Evolutionary conservation across 2,797 vertebrate species (phyloP), one percentile per base, ranked within the genome.

Genomic region (Lepilemur septentrionalis): DNA sequence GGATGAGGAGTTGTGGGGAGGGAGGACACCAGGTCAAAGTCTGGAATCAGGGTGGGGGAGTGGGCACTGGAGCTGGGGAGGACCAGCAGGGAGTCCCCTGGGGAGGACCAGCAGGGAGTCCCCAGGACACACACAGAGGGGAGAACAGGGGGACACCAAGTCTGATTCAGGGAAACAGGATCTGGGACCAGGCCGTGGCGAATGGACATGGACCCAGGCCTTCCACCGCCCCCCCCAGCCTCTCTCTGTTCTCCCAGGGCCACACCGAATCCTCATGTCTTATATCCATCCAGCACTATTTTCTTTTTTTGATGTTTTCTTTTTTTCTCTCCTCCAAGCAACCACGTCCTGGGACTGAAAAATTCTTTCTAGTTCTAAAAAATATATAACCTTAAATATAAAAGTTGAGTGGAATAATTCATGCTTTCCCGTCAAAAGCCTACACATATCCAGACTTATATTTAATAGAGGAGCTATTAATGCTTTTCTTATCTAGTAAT

Each of bases 251-350:
- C 55, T 28, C 78, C 78, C 63, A 65, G 50, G 7, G 28, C 78
- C 22, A 2, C 0, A 0, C 7, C 18, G 5, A 75, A 3, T 4
- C 57, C 25, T 46, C 57, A 30, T 0, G 12, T n/a, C 32, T 43
- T 63, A 1, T 20, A 22, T 28, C 25, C n/a, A 48, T 43, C 22
- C n/a, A 41, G 72, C 8, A 50, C 4, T 1, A n/a, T 17, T 28
- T 55, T 78, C 32, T 38, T 38, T 65, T 65, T 48, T 48, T 48
- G 15, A 20, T 2, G 0, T 91, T 63, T 80, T 43, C 48, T 90
- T 50, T 76, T 28, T 35, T 65, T 90, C 41, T 80, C 38, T 81
- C 46, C 25, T 69, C 55, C 5, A 65, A 38, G 28, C 65, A 72
- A 10, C 14, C 7, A 22, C 50, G 35, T 48, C 46, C 69, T 25